Conservation (phyloP, 2,113 vertebrate genomes). For the Gavialis gangeticus region DNA sequence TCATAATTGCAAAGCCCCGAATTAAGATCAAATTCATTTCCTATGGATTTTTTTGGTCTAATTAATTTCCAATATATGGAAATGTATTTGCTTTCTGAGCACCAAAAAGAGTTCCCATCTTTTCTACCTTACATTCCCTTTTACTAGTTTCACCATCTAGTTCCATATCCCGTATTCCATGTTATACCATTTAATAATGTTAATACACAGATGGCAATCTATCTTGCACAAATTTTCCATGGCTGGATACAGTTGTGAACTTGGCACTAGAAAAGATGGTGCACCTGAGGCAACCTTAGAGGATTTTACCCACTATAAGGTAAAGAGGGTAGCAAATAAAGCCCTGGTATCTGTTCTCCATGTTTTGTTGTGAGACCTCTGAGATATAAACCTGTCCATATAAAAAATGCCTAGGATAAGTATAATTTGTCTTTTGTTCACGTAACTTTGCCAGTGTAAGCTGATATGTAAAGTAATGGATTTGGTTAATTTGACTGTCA, state of each 20-base stretch:
- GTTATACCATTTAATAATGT: not conserved
- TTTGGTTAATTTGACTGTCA: slow-evolving; percentile 47
- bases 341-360: not conserved
- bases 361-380: not conserved
- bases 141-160: not conserved
- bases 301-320: not conserved
- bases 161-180: not conserved
- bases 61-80: not conserved
- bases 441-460: not conserved
- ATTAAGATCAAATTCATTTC: not conserved
- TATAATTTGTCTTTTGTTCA: slow-evolving; percentile 7
- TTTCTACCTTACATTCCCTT: not conserved
- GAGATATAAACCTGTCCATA: not conserved
- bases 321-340: too few species aligned
- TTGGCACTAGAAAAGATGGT: not conserved
- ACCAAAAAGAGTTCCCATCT: not conserved
- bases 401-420: not conserved
- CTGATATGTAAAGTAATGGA: slow-evolving; percentile 23
- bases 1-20: not conserved
- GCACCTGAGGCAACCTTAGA: not conserved
- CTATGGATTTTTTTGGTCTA: not conserved
- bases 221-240: not conserved
- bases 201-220: not conserved
- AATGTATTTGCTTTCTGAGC: not conserved
- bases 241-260: not conserved